These are phyloP conservation scores for Nysson spinosus DNA, from an alignment of 2,888 invertebrate species.

Conservation along the genomic window DNA sequence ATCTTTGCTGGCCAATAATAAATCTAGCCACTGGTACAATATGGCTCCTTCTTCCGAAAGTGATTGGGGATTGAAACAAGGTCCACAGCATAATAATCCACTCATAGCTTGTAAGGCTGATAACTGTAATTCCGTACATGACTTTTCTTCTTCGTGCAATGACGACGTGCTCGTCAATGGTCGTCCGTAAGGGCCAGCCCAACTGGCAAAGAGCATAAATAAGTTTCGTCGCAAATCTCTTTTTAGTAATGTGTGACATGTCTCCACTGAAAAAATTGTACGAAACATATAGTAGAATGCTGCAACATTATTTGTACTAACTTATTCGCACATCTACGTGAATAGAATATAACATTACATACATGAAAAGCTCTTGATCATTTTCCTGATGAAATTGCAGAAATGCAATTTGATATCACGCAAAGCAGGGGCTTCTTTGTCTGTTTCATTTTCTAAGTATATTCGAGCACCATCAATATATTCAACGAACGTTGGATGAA, in stretches of 20 bases:
- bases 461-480: constrained; percentile 96
- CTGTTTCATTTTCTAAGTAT: constrained; percentile 94
- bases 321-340: too few relatives aligned
- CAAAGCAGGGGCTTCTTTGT: constrained; percentile 92
- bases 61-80: constrained; percentile 92
- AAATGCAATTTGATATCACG: constrained; percentile 95
- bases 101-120: constrained; percentile 91
- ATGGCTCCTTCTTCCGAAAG: constrained; percentile 94
- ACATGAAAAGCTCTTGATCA: constrained; percentile 96
- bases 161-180: constrained; percentile 78
- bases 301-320: too few relatives aligned
- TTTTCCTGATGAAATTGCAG: constrained; percentile 94
- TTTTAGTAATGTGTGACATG: constrained; percentile 90
- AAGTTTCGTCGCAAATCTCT: constrained; percentile 91
- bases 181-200: constrained; percentile 93
- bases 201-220: constrained; percentile 94
- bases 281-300: not conserved
- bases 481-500: constrained; percentile 93
- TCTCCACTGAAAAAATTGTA: constrained; percentile 87
- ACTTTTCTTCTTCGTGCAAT: constrained; percentile 69
- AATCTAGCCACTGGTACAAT: constrained; percentile 95
- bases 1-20: constrained; percentile 91
- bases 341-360: too few relatives aligned
- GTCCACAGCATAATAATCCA: constrained; percentile 95
- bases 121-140: constrained; percentile 78